Conservation (phyloP, 2,797 vertebrate species). For the Hafferia zeledoni region DNA sequence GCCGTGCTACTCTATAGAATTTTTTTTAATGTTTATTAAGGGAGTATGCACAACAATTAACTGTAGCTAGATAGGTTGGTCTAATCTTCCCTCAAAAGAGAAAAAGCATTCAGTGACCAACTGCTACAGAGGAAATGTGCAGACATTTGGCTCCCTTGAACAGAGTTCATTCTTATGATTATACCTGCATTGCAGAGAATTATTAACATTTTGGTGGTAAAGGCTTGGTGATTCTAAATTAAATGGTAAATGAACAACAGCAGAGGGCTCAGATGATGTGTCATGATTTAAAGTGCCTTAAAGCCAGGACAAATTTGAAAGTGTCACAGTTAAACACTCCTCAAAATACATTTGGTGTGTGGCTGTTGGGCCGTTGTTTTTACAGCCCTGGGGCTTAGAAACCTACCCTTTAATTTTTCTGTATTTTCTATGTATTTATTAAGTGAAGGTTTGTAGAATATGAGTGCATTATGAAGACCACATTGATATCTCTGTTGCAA, state of each 20-base stretch:
- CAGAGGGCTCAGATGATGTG: neutral
- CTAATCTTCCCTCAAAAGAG: neutral
- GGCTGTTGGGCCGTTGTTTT: neutral
- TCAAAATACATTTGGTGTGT: neutral
- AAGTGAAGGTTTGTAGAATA: neutral
- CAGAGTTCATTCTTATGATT: neutral
- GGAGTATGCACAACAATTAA: neutral
- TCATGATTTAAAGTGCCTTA: neutral
- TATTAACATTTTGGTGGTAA: neutral
- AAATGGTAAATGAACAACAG: neutral
- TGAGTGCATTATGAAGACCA: neutral
- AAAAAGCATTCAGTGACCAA: neutral
- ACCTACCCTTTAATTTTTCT: neutral
- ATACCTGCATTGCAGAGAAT: neutral
- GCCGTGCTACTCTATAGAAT: neutral
- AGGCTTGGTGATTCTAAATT: neutral
- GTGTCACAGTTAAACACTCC: neutral
- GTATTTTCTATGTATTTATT: neutral
- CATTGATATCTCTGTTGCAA: neutral
- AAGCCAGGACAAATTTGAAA: neutral
- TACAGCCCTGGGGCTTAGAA: neutral
- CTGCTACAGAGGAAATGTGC: neutral
- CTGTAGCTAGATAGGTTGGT: neutral
- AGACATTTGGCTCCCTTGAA: neutral
- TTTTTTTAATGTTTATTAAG: neutral